Base-by-base conservation (phyloP, 2,888 invertebrate genomes). In the Drosophila differens region DNA sequence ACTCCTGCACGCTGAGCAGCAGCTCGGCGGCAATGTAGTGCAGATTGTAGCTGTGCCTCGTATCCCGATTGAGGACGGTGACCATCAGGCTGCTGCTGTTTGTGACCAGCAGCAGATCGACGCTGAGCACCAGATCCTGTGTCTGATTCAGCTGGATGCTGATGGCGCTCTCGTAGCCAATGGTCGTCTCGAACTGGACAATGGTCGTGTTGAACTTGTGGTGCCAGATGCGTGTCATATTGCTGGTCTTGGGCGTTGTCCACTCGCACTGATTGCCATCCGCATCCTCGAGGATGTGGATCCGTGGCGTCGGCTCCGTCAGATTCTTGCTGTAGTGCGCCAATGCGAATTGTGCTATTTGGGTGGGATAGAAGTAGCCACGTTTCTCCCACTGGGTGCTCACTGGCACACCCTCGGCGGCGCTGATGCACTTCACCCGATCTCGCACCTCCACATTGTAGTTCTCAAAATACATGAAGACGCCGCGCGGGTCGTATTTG, bases 351-450 rank as follows among this genome's bases (percentile, higher is more conserved):
- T 99, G 99, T 9, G 99, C 99, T 81, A 99, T 99, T 94, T 99
- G 99, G 1, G 99, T 99, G 0, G 99, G 99, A 94, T 99, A 99
- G 93, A 96, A 98, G 93, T 99, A 99, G 0, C 99, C 99, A 76
- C 96, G 96, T 41, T 97, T 96, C 87, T 98, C 97, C 99, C 99
- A 99, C 92, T 99, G 99, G 0, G 97, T 98, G n/a, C 98, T 98
- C 63, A 99, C 96, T 0, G 99, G 99, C 22, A 99, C 98, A 89
- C 99, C 99, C 91, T 98, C 97, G 19, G 95, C 95, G 0, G 97
- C 99, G 93, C 97, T 98, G 85, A 99, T 97, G 93, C 99, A 99
- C 93, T 99, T 98, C 1, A 99, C 99, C 68, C 99, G 95, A 91
- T 99, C 98, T 61, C 99, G 94, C 7, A 97, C 93, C 94, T 99